A percentile compares a stretch with the other conserved stretches of the same genome.
phyloP scores from a whole-genome alignment of 2,113 vertebrate species.

The Sinocyclocheilus anophthalmus region DNA sequence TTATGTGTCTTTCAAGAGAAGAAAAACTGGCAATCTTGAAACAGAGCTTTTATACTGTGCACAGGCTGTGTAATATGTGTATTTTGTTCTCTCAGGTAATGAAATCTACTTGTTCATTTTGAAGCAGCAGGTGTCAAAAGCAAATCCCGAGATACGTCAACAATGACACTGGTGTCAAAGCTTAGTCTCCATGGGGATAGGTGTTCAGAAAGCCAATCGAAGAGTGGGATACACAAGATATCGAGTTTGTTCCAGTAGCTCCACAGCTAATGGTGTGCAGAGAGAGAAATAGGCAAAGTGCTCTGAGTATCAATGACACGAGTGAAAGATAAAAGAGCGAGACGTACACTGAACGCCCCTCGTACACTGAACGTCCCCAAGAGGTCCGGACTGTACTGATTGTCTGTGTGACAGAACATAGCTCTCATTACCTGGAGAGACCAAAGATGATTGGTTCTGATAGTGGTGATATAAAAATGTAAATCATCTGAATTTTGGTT shows the following conservation, averaged over 20 bases:
- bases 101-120: constrained; percentile 14
- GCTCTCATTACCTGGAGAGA: not conserved
- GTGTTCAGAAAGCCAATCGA: not conserved
- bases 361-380: not conserved
- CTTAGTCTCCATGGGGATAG: constrained; percentile 21
- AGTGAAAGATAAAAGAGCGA: constrained; percentile 1
- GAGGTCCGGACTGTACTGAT: not conserved
- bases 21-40: not conserved
- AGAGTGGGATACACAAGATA: not conserved
- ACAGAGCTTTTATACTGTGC: not conserved
- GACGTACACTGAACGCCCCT: not conserved
- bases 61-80: not conserved
- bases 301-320: not conserved
- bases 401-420: not conserved
- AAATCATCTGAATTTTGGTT: not conserved
- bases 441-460: not conserved
- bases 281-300: not conserved
- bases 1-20: not conserved
- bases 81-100: constrained; percentile 12
- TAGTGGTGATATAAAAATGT: not conserved
- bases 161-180: constrained; percentile 1
- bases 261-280: not conserved
- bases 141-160: not conserved
- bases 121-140: constrained; percentile 8
- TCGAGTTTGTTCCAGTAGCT: not conserved